These are phyloP conservation scores for Drepana falcataria DNA, from an alignment of 2,888 invertebrate genomes.

Conservation along the genomic window DNA sequence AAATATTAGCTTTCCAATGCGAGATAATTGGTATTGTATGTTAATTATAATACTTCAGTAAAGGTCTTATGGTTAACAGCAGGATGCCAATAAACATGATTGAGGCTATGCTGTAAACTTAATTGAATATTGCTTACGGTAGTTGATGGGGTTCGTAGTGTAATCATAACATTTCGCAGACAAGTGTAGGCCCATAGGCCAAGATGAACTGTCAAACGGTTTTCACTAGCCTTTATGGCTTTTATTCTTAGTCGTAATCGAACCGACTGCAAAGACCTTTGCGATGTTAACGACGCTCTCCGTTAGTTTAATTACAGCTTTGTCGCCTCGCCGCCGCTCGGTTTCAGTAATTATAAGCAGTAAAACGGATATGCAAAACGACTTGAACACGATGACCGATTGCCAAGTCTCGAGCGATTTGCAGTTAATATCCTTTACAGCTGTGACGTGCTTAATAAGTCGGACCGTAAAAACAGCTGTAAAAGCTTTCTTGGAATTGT, in stretches of 20 bases:
- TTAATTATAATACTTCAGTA: too few species aligned
- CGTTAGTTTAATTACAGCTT: conserved; percentile 72
- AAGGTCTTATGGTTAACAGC: too few species aligned
- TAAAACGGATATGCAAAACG: conserved; percentile 68
- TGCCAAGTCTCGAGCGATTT: conserved; percentile 45
- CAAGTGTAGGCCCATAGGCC: too few species aligned
- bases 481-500: conserved; percentile 44
- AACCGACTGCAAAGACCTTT: conserved; percentile 43
- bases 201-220: too few species aligned
- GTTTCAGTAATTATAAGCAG: conserved; percentile 63
- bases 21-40: too few species aligned
- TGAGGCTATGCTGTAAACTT: too few species aligned
- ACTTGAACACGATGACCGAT: conserved; percentile 59
- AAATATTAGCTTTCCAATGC: too few species aligned
- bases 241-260: conserved; percentile 35
- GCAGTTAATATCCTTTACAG: conserved; percentile 63
- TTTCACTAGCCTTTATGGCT: conserved; percentile 26
- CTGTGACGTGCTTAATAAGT: conserved; percentile 54
- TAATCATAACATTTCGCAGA: too few species aligned
- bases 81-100: too few species aligned
- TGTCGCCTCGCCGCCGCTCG: conserved; percentile 53
- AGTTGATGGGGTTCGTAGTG: too few species aligned
- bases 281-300: conserved; percentile 57
- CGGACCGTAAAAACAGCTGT: conserved; percentile 48
- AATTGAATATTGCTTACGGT: too few species aligned